phyloP scores from a whole-genome alignment of 92 coral and sea anemone genomes.

The Epizoanthus scotinus region DNA sequence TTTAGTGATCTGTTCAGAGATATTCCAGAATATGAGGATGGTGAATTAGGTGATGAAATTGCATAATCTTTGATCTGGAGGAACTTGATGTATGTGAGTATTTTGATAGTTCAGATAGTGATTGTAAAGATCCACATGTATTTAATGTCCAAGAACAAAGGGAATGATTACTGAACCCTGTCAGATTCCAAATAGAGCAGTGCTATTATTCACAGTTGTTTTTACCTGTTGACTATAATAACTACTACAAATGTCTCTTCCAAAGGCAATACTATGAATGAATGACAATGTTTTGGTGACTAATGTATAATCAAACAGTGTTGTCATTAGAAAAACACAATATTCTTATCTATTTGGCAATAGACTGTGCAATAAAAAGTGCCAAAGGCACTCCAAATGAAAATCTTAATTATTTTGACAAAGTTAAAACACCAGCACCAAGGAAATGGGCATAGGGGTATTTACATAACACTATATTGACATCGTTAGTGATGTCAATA shows the following conservation, averaged over 20 bases:
- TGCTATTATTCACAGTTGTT: too few species aligned
- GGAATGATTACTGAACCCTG: not conserved
- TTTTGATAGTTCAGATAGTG: constrained; percentile 41
- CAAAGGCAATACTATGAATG: not conserved
- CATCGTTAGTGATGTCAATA: too few species aligned
- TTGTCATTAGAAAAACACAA: not conserved
- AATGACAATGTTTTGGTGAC: too few species aligned
- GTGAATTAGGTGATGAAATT: not conserved
- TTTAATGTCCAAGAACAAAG: not conserved
- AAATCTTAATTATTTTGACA: too few species aligned
- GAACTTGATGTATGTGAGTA: not conserved
- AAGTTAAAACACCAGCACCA: too few species aligned
- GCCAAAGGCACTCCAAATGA: not conserved
- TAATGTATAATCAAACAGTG: too few species aligned
- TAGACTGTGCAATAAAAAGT: not conserved
- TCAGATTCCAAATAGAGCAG: not conserved
- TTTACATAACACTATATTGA: too few species aligned
- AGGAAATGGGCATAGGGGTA: too few species aligned
- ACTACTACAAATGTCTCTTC: too few species aligned
- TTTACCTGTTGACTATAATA: too few species aligned
- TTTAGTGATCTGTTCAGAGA: constrained; percentile 38
- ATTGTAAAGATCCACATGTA: constrained; percentile 35
- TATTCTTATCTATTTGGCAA: too few species aligned
- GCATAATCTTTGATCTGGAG: not conserved
- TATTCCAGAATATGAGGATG: constrained; percentile 21